Percentiles rank a stretch among this genome's conserved stretches.
phyloP scores from a whole-genome alignment of 2,797 vertebrate species.

The Pangasius sanitwongsei region DNA sequence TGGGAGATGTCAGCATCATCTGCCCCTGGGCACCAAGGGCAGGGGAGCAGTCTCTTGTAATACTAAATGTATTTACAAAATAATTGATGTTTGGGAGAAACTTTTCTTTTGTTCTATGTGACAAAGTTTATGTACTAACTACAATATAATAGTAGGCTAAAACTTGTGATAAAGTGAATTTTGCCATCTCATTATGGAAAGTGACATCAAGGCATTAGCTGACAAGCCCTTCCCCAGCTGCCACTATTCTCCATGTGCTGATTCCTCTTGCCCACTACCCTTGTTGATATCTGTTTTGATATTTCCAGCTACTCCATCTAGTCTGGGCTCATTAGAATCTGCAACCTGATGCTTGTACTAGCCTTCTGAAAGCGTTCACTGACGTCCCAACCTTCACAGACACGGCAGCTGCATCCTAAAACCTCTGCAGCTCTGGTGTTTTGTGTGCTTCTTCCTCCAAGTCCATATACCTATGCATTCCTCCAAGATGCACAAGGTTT shows the following conservation, averaged over 20 bases:
- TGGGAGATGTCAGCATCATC: constrained; percentile 53
- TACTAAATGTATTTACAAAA: constrained; percentile 26
- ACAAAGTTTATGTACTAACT: neutral
- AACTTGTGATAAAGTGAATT: neutral
- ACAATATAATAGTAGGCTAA: neutral
- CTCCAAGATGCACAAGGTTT: neutral
- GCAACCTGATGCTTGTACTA: neutral
- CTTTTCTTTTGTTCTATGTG: neutral
- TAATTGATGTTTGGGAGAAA: constrained; percentile 18
- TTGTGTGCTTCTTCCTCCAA: neutral
- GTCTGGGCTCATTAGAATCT: neutral
- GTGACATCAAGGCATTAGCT: neutral
- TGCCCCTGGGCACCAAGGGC: constrained; percentile 47
- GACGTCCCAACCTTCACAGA: no score
- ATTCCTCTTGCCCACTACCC: neutral
- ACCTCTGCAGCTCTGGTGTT: neutral
- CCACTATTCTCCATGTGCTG: neutral
- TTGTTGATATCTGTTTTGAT: neutral
- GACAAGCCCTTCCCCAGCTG: neutral
- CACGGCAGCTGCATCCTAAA: neutral
- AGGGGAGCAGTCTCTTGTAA: constrained; percentile 44
- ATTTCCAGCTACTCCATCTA: neutral
- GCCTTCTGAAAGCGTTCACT: neutral
- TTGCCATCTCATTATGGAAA: neutral
- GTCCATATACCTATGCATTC: neutral